phyloP scores from a whole-genome alignment of 2,888 invertebrate genomes.

The Morinoia aosen region DNA sequence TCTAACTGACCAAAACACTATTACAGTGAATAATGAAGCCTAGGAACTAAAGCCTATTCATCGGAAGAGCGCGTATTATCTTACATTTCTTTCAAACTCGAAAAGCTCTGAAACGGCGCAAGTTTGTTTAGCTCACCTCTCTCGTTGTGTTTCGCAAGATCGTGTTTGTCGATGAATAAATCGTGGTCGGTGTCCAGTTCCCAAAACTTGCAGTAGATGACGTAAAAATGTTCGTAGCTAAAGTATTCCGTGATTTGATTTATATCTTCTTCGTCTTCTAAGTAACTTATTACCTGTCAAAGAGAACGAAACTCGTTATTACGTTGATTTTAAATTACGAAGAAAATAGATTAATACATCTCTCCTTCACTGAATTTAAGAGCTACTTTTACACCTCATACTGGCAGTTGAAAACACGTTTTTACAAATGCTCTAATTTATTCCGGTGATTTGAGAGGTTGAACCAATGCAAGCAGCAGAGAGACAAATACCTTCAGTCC shows the following conservation, averaged over 20 bases:
- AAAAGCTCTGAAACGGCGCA: background rate
- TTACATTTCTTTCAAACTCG: background rate
- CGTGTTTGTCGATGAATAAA: constrained; percentile 92
- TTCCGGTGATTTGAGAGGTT: too few relatives aligned
- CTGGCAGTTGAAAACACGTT: constrained; percentile 72
- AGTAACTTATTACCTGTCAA: constrained; percentile 66
- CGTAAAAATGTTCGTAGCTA: constrained; percentile 99
- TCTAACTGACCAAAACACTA: background rate
- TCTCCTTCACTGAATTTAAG: background rate
- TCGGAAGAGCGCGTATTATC: background rate
- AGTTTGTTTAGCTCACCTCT: constrained; percentile 79
- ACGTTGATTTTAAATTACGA: background rate
- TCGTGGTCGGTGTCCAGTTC: constrained; percentile 99
- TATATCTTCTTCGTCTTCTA: constrained; percentile 95
- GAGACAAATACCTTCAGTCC: too few relatives aligned
- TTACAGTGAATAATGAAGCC: background rate
- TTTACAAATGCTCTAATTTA: too few relatives aligned
- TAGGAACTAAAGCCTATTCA: background rate
- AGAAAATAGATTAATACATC: background rate
- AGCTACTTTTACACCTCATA: background rate
- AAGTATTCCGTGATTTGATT: constrained; percentile 84
- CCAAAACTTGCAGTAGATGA: constrained; percentile 99
- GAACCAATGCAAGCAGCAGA: too few relatives aligned
- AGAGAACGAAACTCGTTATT: background rate
- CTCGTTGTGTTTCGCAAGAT: constrained; percentile 94